Evolutionary conservation across 2,888 invertebrate genomes (phyloP).

Genomic region (Sarcophaga rosellei): DNA sequence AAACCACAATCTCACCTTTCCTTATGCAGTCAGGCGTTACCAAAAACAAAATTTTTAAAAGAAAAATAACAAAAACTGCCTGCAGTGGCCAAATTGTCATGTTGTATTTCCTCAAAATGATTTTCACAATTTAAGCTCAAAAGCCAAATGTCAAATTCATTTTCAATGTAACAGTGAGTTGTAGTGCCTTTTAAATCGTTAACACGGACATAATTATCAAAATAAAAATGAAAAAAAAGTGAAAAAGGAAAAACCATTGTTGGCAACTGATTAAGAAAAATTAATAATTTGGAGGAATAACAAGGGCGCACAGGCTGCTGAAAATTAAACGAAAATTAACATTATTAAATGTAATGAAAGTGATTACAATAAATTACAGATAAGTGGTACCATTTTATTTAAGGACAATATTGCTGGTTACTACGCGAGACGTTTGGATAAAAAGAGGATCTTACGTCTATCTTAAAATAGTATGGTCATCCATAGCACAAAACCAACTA

Average conservation of each 20-base stretch:
- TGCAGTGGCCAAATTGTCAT: slow-evolving; percentile 9
- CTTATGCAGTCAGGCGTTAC: slow-evolving; percentile 23
- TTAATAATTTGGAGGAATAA: too few species aligned
- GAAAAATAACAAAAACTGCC: background rate
- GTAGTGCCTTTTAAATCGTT: too few species aligned
- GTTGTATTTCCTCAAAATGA: slow-evolving; percentile 42
- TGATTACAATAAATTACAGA: too few species aligned
- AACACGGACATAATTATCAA: background rate
- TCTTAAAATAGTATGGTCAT: too few species aligned
- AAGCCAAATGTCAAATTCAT: slow-evolving; percentile 57
- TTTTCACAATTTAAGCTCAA: slow-evolving; percentile 30
- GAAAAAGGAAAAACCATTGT: background rate
- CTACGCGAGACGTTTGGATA: too few species aligned
- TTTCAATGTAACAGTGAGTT: background rate
- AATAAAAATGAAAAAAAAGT: background rate
- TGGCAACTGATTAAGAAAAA: background rate
- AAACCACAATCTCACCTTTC: background rate
- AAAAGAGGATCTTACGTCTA: too few species aligned
- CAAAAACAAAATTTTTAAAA: background rate
- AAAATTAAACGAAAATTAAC: too few species aligned
- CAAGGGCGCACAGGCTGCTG: too few species aligned
- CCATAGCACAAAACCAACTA: too few species aligned
- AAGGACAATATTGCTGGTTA: too few species aligned
- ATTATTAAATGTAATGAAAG: too few species aligned
- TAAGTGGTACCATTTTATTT: too few species aligned